Base-by-base conservation (phyloP, 37 sponge, comb jelly and placozoan species). In the Haliclona indistincta region DNA sequence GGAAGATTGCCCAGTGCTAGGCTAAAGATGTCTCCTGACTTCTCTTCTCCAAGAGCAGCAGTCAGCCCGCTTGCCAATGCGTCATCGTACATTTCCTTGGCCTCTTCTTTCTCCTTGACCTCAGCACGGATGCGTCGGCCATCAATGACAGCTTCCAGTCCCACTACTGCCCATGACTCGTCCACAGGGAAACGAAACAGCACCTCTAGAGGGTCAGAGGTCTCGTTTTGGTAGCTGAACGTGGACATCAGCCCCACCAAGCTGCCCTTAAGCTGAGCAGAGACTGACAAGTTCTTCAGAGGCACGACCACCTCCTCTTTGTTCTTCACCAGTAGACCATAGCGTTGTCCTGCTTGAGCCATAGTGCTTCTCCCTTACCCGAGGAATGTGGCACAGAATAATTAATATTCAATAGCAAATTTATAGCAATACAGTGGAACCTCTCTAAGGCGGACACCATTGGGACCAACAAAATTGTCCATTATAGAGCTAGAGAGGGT, bases 1-100 rank as follows among this genome's bases (percentile, higher is more conserved):
- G 92, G 88, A 23, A 91, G 81, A 49, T 91, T 91, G 15, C 92
- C 92, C 26, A 91, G 81, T 45, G 68, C 56, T 38, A 91, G 68
- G 60, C 84, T 85, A 74, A 94, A 75, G 29, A 94, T 89, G 76
- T 94, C 94, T 43, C 80, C 81, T 1, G 63, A 45, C 64, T 82
- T 77, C 63, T 93, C 86, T 53, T 94, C 87, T 11, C 45, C 90
- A 4, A 83, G 40, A 2, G 81, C 80, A 42, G 94, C 94, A 68
- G 90, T 83, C 45, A 43, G 37, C 1, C 89, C 94, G 38, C 87
- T 75, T 44, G 86, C 74, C 0, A 89, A 76, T 28, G 90, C 94
- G 33, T 94, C 84, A 26, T 89, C 83, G 56, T 89, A 94, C 64
- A 60, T 61, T 22, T 63, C 40, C 56, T 36, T 78, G 3, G 94